Evolutionary conservation across 1,140 invertebrate genomes (phyloP).

Genomic region (Drosophila aff.): DNA sequence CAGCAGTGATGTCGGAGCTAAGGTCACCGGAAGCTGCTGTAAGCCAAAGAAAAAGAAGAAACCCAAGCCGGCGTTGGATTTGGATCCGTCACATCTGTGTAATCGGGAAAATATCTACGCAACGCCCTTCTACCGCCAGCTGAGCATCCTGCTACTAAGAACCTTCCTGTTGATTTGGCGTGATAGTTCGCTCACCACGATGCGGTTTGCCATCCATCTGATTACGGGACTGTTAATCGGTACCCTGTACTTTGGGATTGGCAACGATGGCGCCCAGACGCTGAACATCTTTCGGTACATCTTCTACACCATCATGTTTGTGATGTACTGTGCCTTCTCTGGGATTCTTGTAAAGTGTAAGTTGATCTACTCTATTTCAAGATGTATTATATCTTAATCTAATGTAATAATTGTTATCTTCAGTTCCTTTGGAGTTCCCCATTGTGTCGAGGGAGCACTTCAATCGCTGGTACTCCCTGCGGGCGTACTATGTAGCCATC

Average conservation of each 20-base stretch:
- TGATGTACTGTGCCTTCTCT: slow-evolving; percentile 95
- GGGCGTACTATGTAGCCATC: slow-evolving; percentile 94
- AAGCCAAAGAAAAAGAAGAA: slow-evolving; percentile 75
- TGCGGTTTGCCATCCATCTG: slow-evolving; percentile 91
- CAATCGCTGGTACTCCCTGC: slow-evolving; percentile 97
- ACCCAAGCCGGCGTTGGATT: slow-evolving; percentile 51
- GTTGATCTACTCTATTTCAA: slow-evolving; percentile 75
- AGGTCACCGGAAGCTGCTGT: slow-evolving; percentile 46
- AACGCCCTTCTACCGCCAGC: slow-evolving; percentile 89
- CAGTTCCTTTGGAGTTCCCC: slow-evolving; percentile 94
- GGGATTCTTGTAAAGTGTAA: slow-evolving; percentile 95
- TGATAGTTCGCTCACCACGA: slow-evolving; percentile 88
- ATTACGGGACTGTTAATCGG: slow-evolving; percentile 92
- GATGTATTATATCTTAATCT: too few relatives aligned
- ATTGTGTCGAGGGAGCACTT: slow-evolving; percentile 94
- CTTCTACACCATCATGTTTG: slow-evolving; percentile 93
- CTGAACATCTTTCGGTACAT: slow-evolving; percentile 92
- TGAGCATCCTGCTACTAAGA: slow-evolving; percentile 88
- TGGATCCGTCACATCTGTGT: slow-evolving; percentile 76
- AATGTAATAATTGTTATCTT: too few relatives aligned
- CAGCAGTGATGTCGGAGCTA: slow-evolving; percentile 13
- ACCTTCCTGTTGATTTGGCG: slow-evolving; percentile 87
- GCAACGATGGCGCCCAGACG: slow-evolving; percentile 90
- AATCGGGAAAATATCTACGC: slow-evolving; percentile 85
- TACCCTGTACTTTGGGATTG: slow-evolving; percentile 92